phyloP scores from a whole-genome alignment of 2,113 vertebrate species.

The Grammomys dolichurus region DNA sequence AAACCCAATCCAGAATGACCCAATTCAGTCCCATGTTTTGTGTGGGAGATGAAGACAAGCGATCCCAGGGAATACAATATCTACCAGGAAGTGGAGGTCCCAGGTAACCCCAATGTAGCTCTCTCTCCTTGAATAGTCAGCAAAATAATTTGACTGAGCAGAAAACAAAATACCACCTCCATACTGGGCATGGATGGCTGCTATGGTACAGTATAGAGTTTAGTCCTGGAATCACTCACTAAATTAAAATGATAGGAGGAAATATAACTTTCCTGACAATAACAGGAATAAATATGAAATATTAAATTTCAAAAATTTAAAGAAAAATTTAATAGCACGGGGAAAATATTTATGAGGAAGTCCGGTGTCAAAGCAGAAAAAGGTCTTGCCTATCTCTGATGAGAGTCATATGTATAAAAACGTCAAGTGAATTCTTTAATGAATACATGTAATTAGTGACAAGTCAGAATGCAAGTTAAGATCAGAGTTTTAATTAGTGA shows the following conservation, averaged over 20 bases:
- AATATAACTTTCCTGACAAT: conserved; percentile 20
- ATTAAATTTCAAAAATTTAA: background rate
- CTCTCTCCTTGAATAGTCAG: background rate
- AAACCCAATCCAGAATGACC: background rate
- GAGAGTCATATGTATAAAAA: background rate
- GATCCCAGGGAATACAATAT: background rate
- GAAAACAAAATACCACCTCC: background rate
- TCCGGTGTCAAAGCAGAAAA: conserved; percentile 30
- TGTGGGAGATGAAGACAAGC: background rate
- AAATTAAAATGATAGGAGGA: background rate
- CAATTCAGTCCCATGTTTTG: background rate
- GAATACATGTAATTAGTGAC: background rate
- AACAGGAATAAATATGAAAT: background rate
- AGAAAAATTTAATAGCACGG: background rate
- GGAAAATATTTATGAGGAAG: background rate
- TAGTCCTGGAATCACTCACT: background rate
- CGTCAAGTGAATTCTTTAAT: conserved; percentile 35
- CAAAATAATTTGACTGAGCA: background rate
- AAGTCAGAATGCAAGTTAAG: conserved; percentile 6
- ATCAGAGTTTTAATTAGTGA: background rate
- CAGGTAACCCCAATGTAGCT: background rate
- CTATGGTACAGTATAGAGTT: background rate
- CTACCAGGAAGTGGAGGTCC: background rate
- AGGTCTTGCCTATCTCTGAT: background rate
- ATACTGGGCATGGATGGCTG: background rate